Evolutionary conservation across 2,797 vertebrate genomes (phyloP).

Genomic region (Choloepus didactylus): DNA sequence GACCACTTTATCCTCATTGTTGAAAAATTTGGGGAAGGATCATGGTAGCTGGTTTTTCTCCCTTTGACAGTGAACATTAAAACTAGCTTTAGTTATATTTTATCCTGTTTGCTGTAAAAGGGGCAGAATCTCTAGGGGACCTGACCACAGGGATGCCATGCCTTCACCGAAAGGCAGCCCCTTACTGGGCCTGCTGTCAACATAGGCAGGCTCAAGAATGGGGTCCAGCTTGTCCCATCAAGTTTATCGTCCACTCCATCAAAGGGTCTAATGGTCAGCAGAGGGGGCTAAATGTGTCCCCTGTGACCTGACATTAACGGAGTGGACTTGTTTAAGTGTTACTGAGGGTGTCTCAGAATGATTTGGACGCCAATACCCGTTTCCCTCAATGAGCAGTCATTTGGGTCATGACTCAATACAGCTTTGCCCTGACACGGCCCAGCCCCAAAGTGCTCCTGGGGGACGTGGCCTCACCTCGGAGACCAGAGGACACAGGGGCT

Average conservation of each 20-base stretch:
- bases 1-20: neutral
- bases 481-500: constrained; percentile 85
- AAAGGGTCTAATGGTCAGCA: constrained; percentile 90
- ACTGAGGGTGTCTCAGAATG: constrained; percentile 87
- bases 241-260: constrained; percentile 90
- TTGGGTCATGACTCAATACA: constrained; percentile 88
- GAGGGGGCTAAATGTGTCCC: constrained; percentile 89
- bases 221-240: constrained; percentile 87
- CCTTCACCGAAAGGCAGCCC: constrained; percentile 51
- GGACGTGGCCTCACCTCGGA: constrained; percentile 87
- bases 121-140: neutral
- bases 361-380: constrained; percentile 90
- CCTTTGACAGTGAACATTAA: neutral
- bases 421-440: constrained; percentile 86
- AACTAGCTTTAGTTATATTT: neutral
- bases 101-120: neutral
- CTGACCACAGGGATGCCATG: neutral
- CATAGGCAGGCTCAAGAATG: constrained; percentile 67
- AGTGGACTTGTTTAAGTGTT: constrained; percentile 90
- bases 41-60: neutral
- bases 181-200: constrained; percentile 34
- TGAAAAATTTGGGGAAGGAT: constrained; percentile 11
- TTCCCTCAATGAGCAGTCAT: constrained; percentile 90
- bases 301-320: constrained; percentile 89
- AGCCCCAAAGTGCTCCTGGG: constrained; percentile 86